These are phyloP conservation scores for Chrysina gloriosa DNA, from an alignment of 2,888 invertebrate species.

Conservation along the genomic window DNA sequence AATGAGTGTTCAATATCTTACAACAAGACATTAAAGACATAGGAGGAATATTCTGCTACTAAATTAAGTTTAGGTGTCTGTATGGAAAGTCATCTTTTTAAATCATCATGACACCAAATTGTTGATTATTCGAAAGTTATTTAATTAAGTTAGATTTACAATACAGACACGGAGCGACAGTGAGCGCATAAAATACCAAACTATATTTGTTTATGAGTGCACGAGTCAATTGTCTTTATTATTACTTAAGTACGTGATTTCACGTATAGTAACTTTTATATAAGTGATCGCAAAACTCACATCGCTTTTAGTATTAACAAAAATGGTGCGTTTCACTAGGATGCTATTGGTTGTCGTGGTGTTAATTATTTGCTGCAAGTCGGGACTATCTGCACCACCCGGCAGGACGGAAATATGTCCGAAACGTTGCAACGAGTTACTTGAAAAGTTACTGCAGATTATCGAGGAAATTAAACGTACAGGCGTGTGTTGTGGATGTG, in stretches of 20 bases:
- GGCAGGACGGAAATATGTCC: not conserved
- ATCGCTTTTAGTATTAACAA: not conserved
- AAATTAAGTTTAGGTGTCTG: no score
- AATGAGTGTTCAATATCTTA: no score
- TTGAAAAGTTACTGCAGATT: not conserved
- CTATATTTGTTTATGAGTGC: not conserved
- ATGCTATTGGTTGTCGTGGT: not conserved
- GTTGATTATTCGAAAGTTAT: not conserved
- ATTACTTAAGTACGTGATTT: slow-evolving; percentile 1
- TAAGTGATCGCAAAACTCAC: not conserved
- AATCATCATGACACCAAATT: no score
- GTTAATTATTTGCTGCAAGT: slow-evolving; percentile 5
- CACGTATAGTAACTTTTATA: slow-evolving; percentile 4
- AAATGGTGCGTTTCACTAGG: not conserved
- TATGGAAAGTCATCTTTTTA: no score
- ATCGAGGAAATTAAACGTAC: slow-evolving; percentile 18
- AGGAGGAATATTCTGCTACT: no score
- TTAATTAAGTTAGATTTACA: not conserved
- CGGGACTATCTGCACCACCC: not conserved
- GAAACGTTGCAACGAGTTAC: slow-evolving; percentile 5
- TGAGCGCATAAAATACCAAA: not conserved
- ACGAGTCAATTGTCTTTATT: slow-evolving; percentile 15
- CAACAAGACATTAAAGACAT: no score
- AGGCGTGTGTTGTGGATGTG: not conserved
- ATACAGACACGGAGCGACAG: not conserved